Evolutionary conservation across 2,113 vertebrate species (phyloP).

Genomic region (Chionis minor): DNA sequence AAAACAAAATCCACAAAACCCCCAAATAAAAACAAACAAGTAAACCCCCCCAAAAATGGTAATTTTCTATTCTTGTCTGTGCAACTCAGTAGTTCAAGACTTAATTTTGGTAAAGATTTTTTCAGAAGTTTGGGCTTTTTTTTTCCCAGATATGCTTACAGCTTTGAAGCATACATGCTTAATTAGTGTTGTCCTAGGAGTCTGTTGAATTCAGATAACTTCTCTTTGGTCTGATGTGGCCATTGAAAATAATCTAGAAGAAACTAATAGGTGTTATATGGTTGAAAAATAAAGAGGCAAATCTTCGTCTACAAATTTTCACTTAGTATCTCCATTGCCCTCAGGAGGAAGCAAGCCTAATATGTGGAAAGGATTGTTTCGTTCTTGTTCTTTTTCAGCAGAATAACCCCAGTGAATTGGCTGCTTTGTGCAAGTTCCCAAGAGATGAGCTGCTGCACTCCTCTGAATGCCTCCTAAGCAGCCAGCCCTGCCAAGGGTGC

Average conservation of each 20-base stretch:
- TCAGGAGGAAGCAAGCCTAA: not conserved
- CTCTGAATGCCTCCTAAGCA: not conserved
- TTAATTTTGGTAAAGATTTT: not conserved
- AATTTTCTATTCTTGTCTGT: not conserved
- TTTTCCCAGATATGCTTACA: not conserved
- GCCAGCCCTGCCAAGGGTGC: not conserved
- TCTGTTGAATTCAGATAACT: not conserved
- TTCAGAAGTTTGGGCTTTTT: accelerated
- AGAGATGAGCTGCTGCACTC: not conserved
- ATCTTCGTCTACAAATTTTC: not conserved
- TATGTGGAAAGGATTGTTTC: not conserved
- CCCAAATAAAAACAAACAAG: not conserved
- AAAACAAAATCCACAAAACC: not conserved
- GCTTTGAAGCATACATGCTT: not conserved
- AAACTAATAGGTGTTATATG: not conserved
- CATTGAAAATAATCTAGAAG: not conserved
- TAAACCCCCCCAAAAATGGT: not conserved
- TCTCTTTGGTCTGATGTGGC: not conserved
- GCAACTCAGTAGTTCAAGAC: not conserved
- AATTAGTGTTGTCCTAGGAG: not conserved
- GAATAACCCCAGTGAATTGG: not conserved
- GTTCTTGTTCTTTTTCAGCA: not conserved
- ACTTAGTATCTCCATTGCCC: not conserved
- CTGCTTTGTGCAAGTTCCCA: not conserved
- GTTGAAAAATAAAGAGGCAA: not conserved